Conservation (phyloP, 2,797 vertebrate species). For the Spheniscus humboldti region DNA sequence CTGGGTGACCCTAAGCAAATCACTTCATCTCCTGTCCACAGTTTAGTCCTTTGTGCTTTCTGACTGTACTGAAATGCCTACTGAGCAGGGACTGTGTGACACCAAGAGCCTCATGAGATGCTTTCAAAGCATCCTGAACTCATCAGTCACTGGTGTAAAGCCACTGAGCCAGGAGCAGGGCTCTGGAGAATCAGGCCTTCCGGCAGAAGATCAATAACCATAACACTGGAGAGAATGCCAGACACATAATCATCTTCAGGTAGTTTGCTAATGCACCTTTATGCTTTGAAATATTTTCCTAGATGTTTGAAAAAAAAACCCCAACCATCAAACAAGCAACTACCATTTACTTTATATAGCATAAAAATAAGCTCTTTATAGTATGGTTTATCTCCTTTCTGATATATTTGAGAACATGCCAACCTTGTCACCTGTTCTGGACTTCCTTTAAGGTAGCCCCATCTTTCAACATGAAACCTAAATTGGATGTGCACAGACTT, state of each 20-base stretch:
- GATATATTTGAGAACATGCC: not conserved
- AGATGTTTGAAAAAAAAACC: not conserved
- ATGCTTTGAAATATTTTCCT: not conserved
- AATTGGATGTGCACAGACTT: slow-evolving; percentile 24
- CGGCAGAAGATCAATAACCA: not conserved
- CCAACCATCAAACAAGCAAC: not conserved
- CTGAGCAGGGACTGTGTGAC: not conserved
- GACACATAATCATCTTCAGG: not conserved
- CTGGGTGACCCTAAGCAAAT: not conserved
- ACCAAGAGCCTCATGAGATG: not conserved
- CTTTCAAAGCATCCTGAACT: not conserved
- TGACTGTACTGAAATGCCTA: not conserved
- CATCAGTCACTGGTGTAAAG: not conserved
- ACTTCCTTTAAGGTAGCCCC: slow-evolving; percentile 42
- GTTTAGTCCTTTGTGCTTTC: fast-evolving
- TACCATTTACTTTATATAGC: not conserved
- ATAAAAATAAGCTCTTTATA: not conserved
- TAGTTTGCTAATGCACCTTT: not conserved
- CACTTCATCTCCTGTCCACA: not conserved
- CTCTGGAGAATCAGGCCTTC: not conserved
- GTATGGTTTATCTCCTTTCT: slow-evolving; percentile 7
- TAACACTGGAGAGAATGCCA: not conserved
- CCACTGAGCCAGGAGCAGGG: not conserved
- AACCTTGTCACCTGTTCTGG: slow-evolving; percentile 38
- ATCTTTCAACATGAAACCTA: slow-evolving; percentile 19